Evolutionary conservation across 2,113 vertebrate species (phyloP), one percentile per base, ranked within the genome.

Genomic region (Menidia beryllina): DNA sequence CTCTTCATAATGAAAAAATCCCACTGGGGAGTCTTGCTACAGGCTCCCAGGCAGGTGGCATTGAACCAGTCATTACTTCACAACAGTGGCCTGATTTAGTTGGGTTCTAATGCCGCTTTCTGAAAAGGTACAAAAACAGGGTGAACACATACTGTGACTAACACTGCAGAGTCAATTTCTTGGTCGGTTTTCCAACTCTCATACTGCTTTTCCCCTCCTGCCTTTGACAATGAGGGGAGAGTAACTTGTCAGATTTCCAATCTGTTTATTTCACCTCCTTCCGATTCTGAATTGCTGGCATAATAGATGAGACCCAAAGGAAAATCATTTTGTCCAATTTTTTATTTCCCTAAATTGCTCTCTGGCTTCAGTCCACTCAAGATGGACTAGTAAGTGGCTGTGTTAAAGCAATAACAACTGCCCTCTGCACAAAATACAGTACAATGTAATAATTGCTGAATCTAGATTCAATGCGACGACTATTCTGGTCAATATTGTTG

Each of bases 31-130:
- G 75, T 79, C 79, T 82, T 72, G 84, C 88, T 83, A 67, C 64
- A 13, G 71, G 80, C 87, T 89, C 74, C 24, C 79, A 82, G 79
- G 83, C 87, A 89, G 91, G 90, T 90, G 88, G 89, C 86, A 75
- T 82, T 84, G 86, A 86, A 86, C 72, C 79, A 75, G 86, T 90
- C 91, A 90, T 92, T 93, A 91, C 89, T 87, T 90, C 82, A 81
- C 86, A 87, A 82, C 72, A 76, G 79, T 70, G 25, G 86, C 75
- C 73, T 73, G 82, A 89, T 88, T 91, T 89, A 89, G 85, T 75
- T 54, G 52, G 41, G 79, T 76, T 83, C 65, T 81, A 85, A 83
- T 88, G 86, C 77, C 61, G 0, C 38, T 80, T 79, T 74, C 85
- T 86, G 81, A 84, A 69, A 85, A 83, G 74, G 41, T 69, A 84